These are phyloP conservation scores for Hydrolagus affinis DNA, from an alignment of 2,113 vertebrate species.

Conservation along the genomic window DNA sequence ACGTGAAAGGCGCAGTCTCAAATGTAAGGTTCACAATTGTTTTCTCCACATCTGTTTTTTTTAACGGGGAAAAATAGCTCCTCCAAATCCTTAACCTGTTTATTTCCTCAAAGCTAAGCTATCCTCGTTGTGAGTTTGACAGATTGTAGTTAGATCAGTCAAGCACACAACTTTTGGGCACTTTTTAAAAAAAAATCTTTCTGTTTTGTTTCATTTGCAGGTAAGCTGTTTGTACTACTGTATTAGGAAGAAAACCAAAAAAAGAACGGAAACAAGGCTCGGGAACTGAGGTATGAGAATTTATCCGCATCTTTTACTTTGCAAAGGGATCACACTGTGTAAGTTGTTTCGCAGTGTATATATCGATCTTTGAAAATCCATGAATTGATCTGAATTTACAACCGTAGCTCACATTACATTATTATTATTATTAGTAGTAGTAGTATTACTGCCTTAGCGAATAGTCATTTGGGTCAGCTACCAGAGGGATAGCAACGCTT, in stretches of 20 bases:
- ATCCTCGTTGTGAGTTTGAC: not conserved
- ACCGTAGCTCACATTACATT: too few species aligned
- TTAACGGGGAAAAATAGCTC: not conserved
- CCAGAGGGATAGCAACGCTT: not conserved
- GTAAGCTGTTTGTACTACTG: not conserved
- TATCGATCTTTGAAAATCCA: too few species aligned
- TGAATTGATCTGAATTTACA: too few species aligned
- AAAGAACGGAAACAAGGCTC: too few species aligned
- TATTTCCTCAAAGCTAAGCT: not conserved
- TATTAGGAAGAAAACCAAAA: not conserved
- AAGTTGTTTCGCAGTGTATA: too few species aligned
- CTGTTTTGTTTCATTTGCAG: not conserved
- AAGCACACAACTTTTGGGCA: not conserved
- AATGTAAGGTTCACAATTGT: constrained; percentile 30
- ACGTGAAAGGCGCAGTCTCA: not conserved
- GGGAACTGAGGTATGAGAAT: not conserved
- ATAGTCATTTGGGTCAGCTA: not conserved
- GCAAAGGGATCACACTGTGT: too few species aligned
- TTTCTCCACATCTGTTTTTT: constrained; percentile 26
- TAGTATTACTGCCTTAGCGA: not conserved
- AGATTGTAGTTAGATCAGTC: not conserved
- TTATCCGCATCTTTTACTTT: not conserved
- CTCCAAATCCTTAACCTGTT: not conserved
- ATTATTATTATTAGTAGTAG: too few species aligned
- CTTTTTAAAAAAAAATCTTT: not conserved